A percentile compares a stretch with the other conserved stretches of the same genome.
These are phyloP conservation scores for Aphaenogaster floridana DNA, from an alignment of 1,140 invertebrate genomes.

Conservation along the genomic window DNA sequence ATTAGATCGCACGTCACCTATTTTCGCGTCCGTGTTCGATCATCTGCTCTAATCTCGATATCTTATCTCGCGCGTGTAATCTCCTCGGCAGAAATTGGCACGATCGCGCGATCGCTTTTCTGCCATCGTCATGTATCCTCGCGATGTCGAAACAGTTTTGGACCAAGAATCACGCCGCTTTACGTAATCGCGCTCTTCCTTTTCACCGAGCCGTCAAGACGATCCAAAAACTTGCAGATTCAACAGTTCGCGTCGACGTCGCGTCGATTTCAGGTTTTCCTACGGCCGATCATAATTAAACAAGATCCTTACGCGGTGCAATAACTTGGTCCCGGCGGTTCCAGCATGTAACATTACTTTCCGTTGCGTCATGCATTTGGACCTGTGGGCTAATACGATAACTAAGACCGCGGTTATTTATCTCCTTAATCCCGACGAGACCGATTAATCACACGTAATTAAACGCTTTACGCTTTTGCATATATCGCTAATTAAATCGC, in stretches of 20 bases:
- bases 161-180: background rate
- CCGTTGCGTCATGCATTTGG: conserved; percentile 31
- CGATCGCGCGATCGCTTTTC: background rate
- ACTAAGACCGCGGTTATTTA: background rate
- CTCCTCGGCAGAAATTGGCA: conserved; percentile 23
- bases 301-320: background rate
- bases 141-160: conserved; percentile 25
- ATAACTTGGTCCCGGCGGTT: background rate
- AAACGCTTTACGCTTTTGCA: background rate
- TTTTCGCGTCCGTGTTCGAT: background rate
- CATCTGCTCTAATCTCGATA: background rate
- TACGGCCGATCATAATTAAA: background rate
- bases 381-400: background rate
- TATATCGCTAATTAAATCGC: background rate
- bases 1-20: conserved; percentile 5
- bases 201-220: background rate
- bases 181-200: conserved; percentile 17
- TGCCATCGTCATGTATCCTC: background rate
- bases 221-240: background rate
- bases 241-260: background rate
- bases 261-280: background rate
- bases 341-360: conserved; percentile 31
- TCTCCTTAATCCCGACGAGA: background rate
- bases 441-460: conserved; percentile 25
- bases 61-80: background rate